Conservation (phyloP, 2,888 invertebrate species). For the Mongoloraphidia duomilia region DNA sequence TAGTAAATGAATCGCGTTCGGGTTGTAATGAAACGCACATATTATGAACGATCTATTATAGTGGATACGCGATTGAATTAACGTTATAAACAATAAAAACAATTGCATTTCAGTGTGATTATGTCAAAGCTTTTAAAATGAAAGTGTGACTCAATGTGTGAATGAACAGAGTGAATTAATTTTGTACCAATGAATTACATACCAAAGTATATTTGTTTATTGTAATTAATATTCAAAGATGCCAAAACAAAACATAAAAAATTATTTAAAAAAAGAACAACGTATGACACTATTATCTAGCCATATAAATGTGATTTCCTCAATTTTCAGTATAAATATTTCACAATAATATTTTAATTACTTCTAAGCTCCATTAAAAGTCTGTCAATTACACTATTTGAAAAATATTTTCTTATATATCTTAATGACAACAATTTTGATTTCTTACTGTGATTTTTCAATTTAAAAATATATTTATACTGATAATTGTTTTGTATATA, state of each 20-base stretch:
- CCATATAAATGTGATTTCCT: conserved; percentile 5
- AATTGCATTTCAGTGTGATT: conserved; percentile 18
- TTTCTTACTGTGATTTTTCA: no score
- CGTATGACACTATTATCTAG: conserved; percentile 5
- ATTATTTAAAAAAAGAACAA: conserved; percentile 14
- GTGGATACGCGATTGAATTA: conserved; percentile 26
- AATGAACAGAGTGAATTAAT: conserved; percentile 26
- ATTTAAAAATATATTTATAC: no score
- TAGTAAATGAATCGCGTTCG: conserved; percentile 20
- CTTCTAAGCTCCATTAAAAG: background rate
- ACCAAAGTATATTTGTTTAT: conserved; percentile 52
- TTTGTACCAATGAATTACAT: conserved; percentile 35
- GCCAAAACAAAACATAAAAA: conserved; percentile 31
- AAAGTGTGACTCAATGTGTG: conserved; percentile 17
- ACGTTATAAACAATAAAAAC: conserved; percentile 32
- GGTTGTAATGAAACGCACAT: conserved; percentile 2
- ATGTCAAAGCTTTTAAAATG: conserved; percentile 15
- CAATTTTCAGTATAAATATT: conserved; percentile 3
- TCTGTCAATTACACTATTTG: conserved; percentile 3
- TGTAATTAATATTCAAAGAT: conserved; percentile 35
- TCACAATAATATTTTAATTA: background rate
- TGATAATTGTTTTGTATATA: no score
- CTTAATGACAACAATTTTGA: no score
- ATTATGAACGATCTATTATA: background rate
- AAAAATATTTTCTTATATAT: background rate